Base-by-base conservation (phyloP, 2,113 vertebrate species). In the Ailuropoda melanoleuca region DNA sequence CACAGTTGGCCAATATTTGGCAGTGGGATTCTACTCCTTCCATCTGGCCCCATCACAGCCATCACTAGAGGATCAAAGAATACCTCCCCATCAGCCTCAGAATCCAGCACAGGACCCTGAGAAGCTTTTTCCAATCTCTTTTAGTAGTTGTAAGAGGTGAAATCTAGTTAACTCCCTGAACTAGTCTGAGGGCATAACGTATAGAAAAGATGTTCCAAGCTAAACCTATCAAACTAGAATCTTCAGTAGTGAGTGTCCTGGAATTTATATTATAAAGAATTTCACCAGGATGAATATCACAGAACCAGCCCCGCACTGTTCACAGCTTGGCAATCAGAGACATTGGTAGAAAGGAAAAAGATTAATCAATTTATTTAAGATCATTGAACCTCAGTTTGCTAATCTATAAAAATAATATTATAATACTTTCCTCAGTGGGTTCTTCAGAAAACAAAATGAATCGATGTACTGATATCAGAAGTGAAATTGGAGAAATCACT, bases 11-110 rank as follows among this genome's bases (percentile, higher is more conserved):
- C 18, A 17, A n/a, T 68, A 60, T 46, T 93, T 97, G 75, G 84
- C 90, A 85, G 53, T 53, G 14, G 34, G 50, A 70, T n/a, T 37
- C 77, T 97, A 13, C 10, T 88, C 31, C 31, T 39, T 88, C 95
- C 94, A 93, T 94, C 91, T 97, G 95, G 60, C 66, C 23, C n/a
- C 43, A 43, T 68, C 89, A 37, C 78, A 91, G 58, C 64, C 83
- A 80, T 82, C 81, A 50, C 48, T 88, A n/a, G 64, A 18, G 21
- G 62, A 94, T 77, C 66, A 70, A 34, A 26, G 64, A 75, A 39
- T 50, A 26, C 24, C n/a, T 55, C 0, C 24, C n/a, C 68, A 39
- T 50, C 24, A 55, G 17, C 24, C 24, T 56, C 58, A 84, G 14
- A 48, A 31, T 6, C 24, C 82, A 60, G 7, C 13, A 56, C 37